Conservation (phyloP, 2,113 vertebrate species). For the Psammodynastes pulverulentus region DNA sequence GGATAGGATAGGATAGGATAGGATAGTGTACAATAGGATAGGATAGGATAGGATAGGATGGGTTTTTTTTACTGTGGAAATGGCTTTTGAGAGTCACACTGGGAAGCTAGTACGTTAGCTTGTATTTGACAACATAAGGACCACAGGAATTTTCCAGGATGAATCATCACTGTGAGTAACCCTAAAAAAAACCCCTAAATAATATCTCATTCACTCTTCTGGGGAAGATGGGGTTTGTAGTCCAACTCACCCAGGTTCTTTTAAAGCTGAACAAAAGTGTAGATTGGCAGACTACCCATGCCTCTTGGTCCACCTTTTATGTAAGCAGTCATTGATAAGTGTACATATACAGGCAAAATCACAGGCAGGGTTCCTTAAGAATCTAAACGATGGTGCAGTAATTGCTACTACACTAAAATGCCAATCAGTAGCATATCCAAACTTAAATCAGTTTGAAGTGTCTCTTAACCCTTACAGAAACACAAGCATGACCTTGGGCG, state of each 20-base stretch:
- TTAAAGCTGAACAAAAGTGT: neutral
- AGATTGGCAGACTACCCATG: neutral
- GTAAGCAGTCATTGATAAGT: neutral
- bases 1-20: too few relatives aligned
- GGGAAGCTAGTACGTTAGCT: neutral
- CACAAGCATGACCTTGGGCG: neutral
- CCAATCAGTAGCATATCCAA: neutral
- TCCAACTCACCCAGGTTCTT: neutral
- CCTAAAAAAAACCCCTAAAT: slow-evolving; percentile 18
- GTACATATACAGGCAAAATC: neutral
- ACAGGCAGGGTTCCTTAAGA: neutral
- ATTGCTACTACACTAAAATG: neutral
- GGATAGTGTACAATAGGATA: neutral
- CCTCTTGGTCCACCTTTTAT: neutral
- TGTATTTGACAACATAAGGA: neutral
- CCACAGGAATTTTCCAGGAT: slow-evolving; percentile 1
- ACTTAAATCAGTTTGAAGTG: neutral
- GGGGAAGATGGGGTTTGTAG: neutral
- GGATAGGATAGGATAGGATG: neutral
- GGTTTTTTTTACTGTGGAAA: neutral
- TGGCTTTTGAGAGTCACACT: neutral
- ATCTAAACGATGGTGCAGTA: neutral
- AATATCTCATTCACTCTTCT: neutral
- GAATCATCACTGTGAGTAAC: neutral
- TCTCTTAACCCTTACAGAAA: neutral